These are phyloP conservation scores for Lepilemur septentrionalis DNA, from an alignment of 2,797 vertebrate species.

Conservation along the genomic window DNA sequence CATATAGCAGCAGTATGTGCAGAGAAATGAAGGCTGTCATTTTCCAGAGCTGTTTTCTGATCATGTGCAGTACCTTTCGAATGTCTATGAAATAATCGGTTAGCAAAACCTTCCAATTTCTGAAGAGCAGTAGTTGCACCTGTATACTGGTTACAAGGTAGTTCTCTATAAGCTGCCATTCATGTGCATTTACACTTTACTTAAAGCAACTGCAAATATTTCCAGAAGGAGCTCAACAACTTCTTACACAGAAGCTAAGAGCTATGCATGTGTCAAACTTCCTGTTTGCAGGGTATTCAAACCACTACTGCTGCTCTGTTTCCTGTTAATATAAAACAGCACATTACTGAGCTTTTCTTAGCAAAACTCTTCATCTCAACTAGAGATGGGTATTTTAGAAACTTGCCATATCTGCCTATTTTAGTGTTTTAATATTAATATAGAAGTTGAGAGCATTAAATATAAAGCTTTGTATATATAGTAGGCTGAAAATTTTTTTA, in stretches of 20 bases:
- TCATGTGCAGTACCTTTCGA: conserved; percentile 89
- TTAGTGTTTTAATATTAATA: conserved; percentile 38
- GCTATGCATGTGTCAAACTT: conserved; percentile 87
- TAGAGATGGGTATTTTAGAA: conserved; percentile 32
- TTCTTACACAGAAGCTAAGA: conserved; percentile 74
- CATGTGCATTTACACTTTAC: conserved; percentile 51
- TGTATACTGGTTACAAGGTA: conserved; percentile 78
- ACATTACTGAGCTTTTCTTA: conserved; percentile 61
- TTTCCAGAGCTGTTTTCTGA: conserved; percentile 86
- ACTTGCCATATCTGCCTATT: neutral
- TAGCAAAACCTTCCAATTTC: conserved; percentile 91
- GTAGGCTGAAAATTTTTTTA: neutral
- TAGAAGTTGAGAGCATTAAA: neutral
- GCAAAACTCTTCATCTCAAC: conserved; percentile 58
- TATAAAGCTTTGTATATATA: neutral
- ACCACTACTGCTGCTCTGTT: conserved; percentile 84
- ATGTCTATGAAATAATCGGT: conserved; percentile 91
- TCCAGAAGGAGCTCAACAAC: conserved; percentile 73
- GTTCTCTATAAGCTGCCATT: conserved; percentile 93
- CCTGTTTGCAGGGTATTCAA: conserved; percentile 90
- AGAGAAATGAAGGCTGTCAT: conserved; percentile 88
- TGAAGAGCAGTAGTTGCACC: conserved; percentile 88
- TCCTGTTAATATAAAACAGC: conserved; percentile 87
- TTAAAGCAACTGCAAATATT: conserved; percentile 67
- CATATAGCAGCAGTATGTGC: conserved; percentile 90